Base-by-base conservation (phyloP, 2,888 invertebrate genomes). In the Microchrysa polita region DNA sequence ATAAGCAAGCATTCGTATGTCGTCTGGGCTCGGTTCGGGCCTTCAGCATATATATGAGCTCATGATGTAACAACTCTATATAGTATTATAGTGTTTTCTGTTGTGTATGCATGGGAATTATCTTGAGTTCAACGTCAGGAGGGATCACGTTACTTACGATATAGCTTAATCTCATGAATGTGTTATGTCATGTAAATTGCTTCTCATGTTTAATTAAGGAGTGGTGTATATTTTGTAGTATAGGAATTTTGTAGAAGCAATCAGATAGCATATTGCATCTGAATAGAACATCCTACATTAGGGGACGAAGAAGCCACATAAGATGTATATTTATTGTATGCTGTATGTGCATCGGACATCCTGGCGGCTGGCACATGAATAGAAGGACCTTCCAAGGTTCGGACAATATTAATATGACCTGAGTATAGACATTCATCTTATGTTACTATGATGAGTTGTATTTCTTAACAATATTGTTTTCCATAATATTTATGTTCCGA, bases 161-260 rank as follows among this genome's bases (percentile, higher is more conserved):
- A n/a, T 34, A 34, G 65, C 65, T 22, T 34, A 48, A 65, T 42
- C 44, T 65, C 55, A 69, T 69, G 69, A 69, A 69, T 69, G 69
- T 27, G 40, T 69, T 55, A 69, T 69, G 69, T 69, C 55, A 69
- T 69, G 57, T 69, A 69, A 69, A 69, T 69, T 69, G 69, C 69
- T 55, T 69, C 55, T 69, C 69, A 55, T 55, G 69, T 69, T 69
- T 57, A 57, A 69, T 69, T 69, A 69, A 57, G n/a, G 69, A 55
- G 55, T 69, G 55, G 27, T n/a, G n/a, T 53, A 67, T 67, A 48
- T n/a, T 22, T 22, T 65, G 48, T 65, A 48, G 27, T n/a, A n/a
- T n/a, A 34, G 27, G 27, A 34, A 7, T 34, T 34, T 2, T 34
- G 27, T 34, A 34, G 27, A 34, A 5, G 27, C 27, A 5, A 34